phyloP scores from a whole-genome alignment of 1,140 invertebrate species.

The Diploscapter pachys region DNA sequence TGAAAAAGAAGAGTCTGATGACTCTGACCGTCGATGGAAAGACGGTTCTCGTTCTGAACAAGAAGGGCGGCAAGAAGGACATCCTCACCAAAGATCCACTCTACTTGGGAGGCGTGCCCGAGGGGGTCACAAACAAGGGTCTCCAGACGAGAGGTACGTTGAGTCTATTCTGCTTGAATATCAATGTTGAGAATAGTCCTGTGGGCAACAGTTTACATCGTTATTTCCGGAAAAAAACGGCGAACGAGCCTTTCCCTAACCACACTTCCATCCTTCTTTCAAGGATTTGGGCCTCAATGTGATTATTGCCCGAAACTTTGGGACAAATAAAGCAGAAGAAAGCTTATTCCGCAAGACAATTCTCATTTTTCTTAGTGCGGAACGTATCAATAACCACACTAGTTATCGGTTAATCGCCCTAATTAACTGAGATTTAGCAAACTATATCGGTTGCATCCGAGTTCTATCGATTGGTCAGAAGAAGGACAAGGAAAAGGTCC shows the following conservation, averaged over 20 bases:
- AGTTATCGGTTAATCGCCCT: background rate
- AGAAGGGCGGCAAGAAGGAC: constrained; percentile 69
- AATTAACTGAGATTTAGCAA: background rate
- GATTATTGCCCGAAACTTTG: background rate
- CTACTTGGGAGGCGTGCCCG: constrained; percentile 81
- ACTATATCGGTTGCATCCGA: constrained; percentile 34
- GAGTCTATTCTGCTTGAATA: no score
- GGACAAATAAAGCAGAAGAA: background rate
- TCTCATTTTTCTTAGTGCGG: background rate
- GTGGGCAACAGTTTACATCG: no score
- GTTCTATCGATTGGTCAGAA: constrained; percentile 34
- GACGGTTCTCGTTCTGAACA: constrained; percentile 68
- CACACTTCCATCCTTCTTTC: no score
- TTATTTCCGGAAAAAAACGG: no score
- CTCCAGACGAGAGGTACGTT: constrained; percentile 26
- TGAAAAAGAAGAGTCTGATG: constrained; percentile 77
- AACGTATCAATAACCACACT: no score
- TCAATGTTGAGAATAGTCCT: no score
- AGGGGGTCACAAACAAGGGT: constrained; percentile 52
- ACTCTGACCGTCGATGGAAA: constrained; percentile 76
- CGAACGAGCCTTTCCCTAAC: no score
- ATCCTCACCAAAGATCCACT: constrained; percentile 79
- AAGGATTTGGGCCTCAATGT: no score
- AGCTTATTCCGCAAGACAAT: background rate
- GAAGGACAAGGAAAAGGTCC: constrained; percentile 25